These are phyloP conservation scores for Anableps anableps DNA, from an alignment of 2,797 vertebrate species.

Conservation along the genomic window DNA sequence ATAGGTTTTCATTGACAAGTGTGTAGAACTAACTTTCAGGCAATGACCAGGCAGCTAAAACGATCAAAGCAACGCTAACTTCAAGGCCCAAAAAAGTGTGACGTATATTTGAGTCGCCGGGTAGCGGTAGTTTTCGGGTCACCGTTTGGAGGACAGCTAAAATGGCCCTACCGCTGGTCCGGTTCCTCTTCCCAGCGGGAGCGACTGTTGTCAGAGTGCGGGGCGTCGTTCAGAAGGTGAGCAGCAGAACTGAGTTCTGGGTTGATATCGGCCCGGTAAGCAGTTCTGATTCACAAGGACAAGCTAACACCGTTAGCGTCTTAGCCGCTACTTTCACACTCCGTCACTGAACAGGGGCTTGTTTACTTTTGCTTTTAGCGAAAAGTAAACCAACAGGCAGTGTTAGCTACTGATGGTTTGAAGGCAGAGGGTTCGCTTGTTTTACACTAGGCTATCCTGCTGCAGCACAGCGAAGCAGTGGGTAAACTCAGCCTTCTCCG, in stretches of 20 bases:
- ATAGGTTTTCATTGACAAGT: too few relatives aligned
- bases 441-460: neutral
- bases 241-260: neutral
- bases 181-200: slow-evolving; percentile 63
- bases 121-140: slow-evolving; percentile 43
- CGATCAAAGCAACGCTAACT: too few relatives aligned
- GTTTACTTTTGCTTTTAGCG: neutral
- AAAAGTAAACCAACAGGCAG: neutral
- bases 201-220: slow-evolving; percentile 38
- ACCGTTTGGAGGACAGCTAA: slow-evolving; percentile 47
- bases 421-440: neutral
- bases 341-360: neutral
- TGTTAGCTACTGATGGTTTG: neutral
- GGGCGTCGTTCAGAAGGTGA: slow-evolving; percentile 63
- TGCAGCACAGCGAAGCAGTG: neutral
- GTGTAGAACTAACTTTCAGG: too few relatives aligned
- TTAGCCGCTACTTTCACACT: slow-evolving; percentile 16
- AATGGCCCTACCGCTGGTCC: slow-evolving; percentile 75
- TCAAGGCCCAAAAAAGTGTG: too few relatives aligned
- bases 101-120: neutral
- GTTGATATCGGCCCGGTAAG: fast-evolving
- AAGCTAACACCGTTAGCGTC: slow-evolving; percentile 39
- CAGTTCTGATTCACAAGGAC: slow-evolving; percentile 50
- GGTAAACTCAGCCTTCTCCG: neutral
- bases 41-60: too few relatives aligned